These are phyloP conservation scores for Grallaria varia DNA, from an alignment of 2,113 vertebrate genomes.

Conservation along the genomic window DNA sequence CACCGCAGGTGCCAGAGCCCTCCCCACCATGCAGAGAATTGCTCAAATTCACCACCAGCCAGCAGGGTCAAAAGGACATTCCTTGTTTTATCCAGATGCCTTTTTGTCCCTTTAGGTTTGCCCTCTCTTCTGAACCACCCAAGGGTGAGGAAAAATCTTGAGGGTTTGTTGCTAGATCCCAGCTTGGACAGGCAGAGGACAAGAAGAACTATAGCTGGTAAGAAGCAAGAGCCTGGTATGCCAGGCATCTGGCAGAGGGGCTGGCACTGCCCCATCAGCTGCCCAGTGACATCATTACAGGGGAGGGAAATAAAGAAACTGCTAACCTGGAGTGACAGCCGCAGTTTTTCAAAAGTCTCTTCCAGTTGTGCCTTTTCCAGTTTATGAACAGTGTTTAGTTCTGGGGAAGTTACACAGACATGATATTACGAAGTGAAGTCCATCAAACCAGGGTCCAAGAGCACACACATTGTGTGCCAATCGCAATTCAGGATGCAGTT, in stretches of 20 bases:
- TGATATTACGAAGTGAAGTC: not conserved
- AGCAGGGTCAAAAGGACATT: not conserved
- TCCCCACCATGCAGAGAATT: not conserved
- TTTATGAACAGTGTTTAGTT: slow-evolving; percentile 85
- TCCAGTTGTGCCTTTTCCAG: slow-evolving; percentile 89
- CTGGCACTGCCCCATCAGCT: not conserved
- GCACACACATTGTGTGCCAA: rapidly evolving
- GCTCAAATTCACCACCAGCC: not conserved
- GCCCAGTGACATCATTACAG: not conserved
- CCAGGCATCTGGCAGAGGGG: rapidly evolving
- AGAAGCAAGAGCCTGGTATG: not conserved
- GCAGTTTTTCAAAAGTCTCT: slow-evolving; percentile 89
- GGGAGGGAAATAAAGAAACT: not conserved
- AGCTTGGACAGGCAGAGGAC: not conserved
- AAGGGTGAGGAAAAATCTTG: not conserved
- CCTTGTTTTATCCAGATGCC: not conserved
- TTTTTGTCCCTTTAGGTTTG: not conserved
- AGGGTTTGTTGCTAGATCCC: not conserved
- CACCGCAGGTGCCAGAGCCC: not conserved
- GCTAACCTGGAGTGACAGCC: slow-evolving; percentile 90
- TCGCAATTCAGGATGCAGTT: rapidly evolving
- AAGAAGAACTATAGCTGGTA: not conserved
- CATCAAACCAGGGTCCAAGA: not conserved
- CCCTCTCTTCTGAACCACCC: not conserved
- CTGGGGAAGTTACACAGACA: slow-evolving; percentile 68